Base-by-base conservation (phyloP, 2,888 invertebrate genomes). In the Urechis unicinctus region DNA sequence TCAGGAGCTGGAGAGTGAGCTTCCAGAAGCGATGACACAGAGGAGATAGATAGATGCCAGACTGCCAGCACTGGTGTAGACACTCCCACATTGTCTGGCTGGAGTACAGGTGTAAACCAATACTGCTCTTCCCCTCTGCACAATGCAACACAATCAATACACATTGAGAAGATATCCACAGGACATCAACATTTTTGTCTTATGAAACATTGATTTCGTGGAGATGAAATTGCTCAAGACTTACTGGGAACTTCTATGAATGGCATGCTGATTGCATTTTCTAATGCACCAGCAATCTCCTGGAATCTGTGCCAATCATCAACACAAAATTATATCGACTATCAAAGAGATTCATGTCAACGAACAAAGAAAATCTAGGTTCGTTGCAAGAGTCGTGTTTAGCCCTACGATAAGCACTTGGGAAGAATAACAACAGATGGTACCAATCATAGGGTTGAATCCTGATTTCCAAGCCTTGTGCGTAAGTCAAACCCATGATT, bases 261-360 rank as follows among this genome's bases (percentile, higher is more conserved):
- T 6, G 71, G 73, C 48, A 66, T 64, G 13, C 81, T 73, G 47
- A 82, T 68, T n/a, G 80, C 74, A 47, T 72, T 75, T 73, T 85
- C 84, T 61, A 84, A 78, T 43, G 78, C 80, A 64, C 88, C 88
- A 53, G 90, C 91, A 72, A 95, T 89, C 80, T 93, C 91, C 82
- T 94, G 94, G 80, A 92, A 94, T 64, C 92, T 82, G 63, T 36
- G 69, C 67, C 52, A 59, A 58, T 56, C 22, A 50, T 36, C 30
- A 45, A 17, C 13, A 9, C 17, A 25, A 1, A n/a, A 5, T 3
- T n/a, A 46, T 6, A 1, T 6, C n/a, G 5, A 4, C 13, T 21
- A 31, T 4, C 5, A 50, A 50, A n/a, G n/a, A n/a, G n/a, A n/a
- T n/a, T n/a, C n/a, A n/a, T n/a, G n/a, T n/a, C n/a, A n/a, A n/a